Base-by-base conservation (phyloP, 2,888 invertebrate genomes). In the Drosophila siamana region DNA sequence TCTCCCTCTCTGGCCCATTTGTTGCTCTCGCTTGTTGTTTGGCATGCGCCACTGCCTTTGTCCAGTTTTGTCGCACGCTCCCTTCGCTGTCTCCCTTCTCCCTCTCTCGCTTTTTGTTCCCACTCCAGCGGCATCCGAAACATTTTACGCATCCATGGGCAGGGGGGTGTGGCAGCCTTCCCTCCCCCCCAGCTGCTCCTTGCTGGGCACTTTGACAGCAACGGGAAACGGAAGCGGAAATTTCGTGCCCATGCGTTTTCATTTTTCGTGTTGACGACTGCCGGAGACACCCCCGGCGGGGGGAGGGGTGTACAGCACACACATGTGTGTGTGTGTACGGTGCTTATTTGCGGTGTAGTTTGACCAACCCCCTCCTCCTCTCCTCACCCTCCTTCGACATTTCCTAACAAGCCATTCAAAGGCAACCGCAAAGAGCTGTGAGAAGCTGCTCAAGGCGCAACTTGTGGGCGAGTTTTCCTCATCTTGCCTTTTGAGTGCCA, bases 201-300 rank as follows among this genome's bases (percentile, higher is more conserved):
- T 40, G 2, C 26, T 28, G 40, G 69, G 63, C 85, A 77, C 74
- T 84, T 77, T 87, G 87, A 84, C 85, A 84, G 78, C 82, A 59
- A 83, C 74, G 79, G 87, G 74, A 85, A 85, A 55, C 85, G 85
- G 85, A 85, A 87, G 54, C 88, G 85, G 88, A 85, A 82, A 85
- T 85, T 87, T 85, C 86, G 80, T 82, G 86, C 86, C 86, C 86
- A 85, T 86, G 88, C 88, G 80, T 87, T 87, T 82, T 87, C 86
- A 87, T 84, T 84, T 86, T 86, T 81, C 73, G 77, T 70, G 78
- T 72, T 83, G 80, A 74, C 75, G 83, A 80, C 71, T 75, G 69
- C 71, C 79, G 73, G 67, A 59, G 69, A 64, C 41, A 55, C 24
- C 11, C 22, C 24, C 11, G 19, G 8, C 0, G 24, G 3, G 2